phyloP scores from a whole-genome alignment of 2,113 vertebrate species.

The Laticauda colubrina region DNA sequence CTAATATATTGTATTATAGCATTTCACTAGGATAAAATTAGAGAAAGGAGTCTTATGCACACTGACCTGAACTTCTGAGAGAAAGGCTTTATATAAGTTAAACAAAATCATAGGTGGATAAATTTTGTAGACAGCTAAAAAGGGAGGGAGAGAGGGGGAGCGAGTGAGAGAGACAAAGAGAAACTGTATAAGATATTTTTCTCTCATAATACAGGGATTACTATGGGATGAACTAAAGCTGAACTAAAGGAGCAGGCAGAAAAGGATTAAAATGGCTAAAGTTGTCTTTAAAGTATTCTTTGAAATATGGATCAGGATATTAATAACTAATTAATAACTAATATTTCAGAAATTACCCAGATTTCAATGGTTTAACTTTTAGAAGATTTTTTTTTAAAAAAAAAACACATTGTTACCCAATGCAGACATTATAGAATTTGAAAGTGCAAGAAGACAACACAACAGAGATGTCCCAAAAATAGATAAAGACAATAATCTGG shows the following conservation, averaged over 20 bases:
- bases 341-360: neutral
- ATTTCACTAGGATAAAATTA: neutral
- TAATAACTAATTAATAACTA: neutral
- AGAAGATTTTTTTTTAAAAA: too few relatives aligned
- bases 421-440: neutral
- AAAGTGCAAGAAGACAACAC: neutral
- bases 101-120: neutral
- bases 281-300: neutral
- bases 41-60: neutral
- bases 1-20: neutral
- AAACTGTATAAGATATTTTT: neutral
- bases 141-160: neutral
- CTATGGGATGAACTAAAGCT: neutral
- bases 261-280: neutral
- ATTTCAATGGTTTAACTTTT: neutral
- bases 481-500: neutral
- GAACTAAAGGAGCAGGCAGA: neutral
- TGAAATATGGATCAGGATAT: neutral
- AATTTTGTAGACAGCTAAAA: neutral
- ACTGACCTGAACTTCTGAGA: neutral
- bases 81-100: neutral
- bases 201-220: neutral
- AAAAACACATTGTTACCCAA: neutral
- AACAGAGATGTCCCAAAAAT: neutral
- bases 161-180: neutral